phyloP scores from a whole-genome alignment of 2,113 vertebrate genomes.

The Accipiter cooperii region DNA sequence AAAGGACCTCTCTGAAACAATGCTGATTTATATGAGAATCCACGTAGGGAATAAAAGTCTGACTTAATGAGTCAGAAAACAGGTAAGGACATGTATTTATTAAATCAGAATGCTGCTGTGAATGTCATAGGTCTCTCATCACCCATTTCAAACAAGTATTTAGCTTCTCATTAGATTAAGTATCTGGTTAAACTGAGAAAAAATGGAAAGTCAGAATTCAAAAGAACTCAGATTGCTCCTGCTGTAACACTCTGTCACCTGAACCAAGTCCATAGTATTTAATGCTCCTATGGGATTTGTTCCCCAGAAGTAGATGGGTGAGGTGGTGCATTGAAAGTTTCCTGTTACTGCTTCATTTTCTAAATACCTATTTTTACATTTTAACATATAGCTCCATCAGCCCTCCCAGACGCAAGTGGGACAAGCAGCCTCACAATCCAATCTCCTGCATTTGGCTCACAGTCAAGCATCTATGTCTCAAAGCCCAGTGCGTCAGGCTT shows the following conservation, averaged over 20 bases:
- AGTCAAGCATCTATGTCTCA: slow-evolving; percentile 88
- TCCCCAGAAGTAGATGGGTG: neutral
- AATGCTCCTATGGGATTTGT: neutral
- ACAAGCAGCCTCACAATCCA: slow-evolving; percentile 84
- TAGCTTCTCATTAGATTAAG: neutral
- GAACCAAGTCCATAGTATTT: neutral
- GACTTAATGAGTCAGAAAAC: neutral
- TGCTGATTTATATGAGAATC: neutral
- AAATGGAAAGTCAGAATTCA: neutral
- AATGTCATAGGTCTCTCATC: neutral
- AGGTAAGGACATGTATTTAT: slow-evolving; percentile 17
- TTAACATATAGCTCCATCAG: slow-evolving; percentile 81
- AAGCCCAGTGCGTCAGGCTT: slow-evolving; percentile 81
- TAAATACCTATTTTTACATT: slow-evolving; percentile 66
- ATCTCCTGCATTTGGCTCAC: slow-evolving; percentile 93
- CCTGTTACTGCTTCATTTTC: slow-evolving; percentile 18
- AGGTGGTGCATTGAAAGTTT: neutral
- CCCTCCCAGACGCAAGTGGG: slow-evolving; percentile 84
- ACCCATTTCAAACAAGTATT: neutral
- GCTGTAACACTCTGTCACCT: neutral
- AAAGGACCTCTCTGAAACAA: neutral
- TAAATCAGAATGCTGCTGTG: neutral
- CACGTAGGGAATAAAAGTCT: neutral
- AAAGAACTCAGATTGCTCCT: neutral
- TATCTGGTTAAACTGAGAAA: neutral